Base-by-base conservation (phyloP, 1,140 invertebrate species). In the Drepana arcuata region DNA sequence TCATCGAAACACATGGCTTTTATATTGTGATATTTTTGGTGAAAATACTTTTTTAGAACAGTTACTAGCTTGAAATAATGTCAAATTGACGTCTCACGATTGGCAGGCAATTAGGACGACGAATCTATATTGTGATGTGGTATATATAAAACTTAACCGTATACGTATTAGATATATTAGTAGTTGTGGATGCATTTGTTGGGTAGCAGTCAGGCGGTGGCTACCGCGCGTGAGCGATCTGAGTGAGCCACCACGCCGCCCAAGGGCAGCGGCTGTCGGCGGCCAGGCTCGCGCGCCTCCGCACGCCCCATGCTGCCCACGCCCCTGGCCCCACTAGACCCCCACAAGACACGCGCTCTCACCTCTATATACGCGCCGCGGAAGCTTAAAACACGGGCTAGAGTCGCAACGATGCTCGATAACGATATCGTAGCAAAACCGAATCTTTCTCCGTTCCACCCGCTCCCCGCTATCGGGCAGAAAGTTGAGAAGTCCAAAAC, bases 351-450 rank as follows among this genome's bases (percentile, higher is more conserved):
- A 42, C 74, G 74, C 64, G 74, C 77, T 7, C 62, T 82, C 27
- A 71, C 78, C n/a, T 72, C 78, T 14, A 74, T 79, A 11, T 82
- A 82, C 60, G 74, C 72, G 53, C 74, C 74, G 41, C 67, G 72
- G 9, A 77, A 71, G 53, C 38, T 51, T 13, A 64, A 59, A 41
- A 30, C 54, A 14, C 49, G 72, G 6, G 73, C 69, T 47, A 59
- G 78, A 37, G 75, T 57, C 47, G 75, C 77, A 0, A 72, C 72
- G 5, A 84, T 84, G 82, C 41, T 83, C 6, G 70, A 82, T 24
- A 77, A 68, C 40, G 64, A 79, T 13, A 43, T 72, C 2, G 53
- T 59, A 1, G 47, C 77, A 9, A 84, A 81, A 51, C 58, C 75
- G 7, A 59, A 49, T 7, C 41, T 83, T 0, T 79, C 80, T 0